Conservation (phyloP, 2,797 vertebrate species). For the Hozukius guyotensis region DNA sequence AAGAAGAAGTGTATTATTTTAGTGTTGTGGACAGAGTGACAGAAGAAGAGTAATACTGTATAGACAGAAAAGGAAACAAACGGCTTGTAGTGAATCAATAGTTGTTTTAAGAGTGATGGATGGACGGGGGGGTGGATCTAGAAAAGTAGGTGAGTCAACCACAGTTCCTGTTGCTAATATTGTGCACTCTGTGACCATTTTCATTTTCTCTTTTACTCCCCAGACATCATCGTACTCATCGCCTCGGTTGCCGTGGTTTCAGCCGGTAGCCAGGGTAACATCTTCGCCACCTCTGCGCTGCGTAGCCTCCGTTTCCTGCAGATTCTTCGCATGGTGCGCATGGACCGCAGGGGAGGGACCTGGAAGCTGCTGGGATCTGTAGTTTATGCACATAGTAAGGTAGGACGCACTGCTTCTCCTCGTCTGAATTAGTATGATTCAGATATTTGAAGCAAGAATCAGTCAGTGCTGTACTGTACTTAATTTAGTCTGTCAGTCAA, state of each 20-base stretch:
- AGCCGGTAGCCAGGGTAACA: conserved; percentile 98
- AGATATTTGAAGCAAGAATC: too few relatives aligned
- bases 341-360: conserved; percentile 98
- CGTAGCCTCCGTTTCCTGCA: conserved; percentile 98
- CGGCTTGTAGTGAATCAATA: conserved; percentile 35
- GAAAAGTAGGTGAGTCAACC: conserved; percentile 28
- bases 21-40: background rate
- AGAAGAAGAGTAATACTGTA: conserved; percentile 17
- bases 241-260: conserved; percentile 98
- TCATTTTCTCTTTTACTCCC: conserved; percentile 45
- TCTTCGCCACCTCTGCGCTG: conserved; percentile 98
- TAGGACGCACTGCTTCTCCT: conserved; percentile 52
- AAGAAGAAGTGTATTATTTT: background rate
- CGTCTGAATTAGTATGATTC: too few relatives aligned
- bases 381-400: conserved; percentile 98
- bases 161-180: conserved; percentile 32
- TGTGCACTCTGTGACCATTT: conserved; percentile 50
- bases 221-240: conserved; percentile 98
- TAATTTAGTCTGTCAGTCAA: background rate
- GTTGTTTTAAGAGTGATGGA: conserved; percentile 46
- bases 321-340: conserved; percentile 99
- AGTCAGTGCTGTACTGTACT: background rate
- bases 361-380: conserved; percentile 99
- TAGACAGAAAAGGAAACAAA: conserved; percentile 13
- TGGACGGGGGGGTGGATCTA: conserved; percentile 9